A percentile compares a stretch with the other conserved stretches of the same genome.
Evolutionary conservation across 2,113 vertebrate species (phyloP).

Genomic region (Albula goreensis): DNA sequence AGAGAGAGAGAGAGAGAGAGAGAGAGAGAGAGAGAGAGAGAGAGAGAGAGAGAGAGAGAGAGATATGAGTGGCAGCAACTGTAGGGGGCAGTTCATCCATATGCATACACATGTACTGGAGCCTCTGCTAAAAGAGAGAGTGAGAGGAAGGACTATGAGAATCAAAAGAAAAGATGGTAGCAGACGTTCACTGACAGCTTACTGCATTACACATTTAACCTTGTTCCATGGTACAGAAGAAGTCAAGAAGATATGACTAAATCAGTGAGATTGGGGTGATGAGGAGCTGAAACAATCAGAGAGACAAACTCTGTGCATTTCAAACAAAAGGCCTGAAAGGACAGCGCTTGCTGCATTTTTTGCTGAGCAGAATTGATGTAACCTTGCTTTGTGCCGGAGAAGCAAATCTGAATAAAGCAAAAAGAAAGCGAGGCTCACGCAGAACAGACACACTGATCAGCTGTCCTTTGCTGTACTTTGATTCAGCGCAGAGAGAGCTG

Average conservation of each 20-base stretch:
- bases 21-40: slow-evolving; percentile 41
- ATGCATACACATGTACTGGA: neutral
- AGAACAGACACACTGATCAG: neutral
- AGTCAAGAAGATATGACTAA: neutral
- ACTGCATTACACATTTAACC: neutral
- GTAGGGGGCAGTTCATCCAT: neutral
- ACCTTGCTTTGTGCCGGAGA: neutral
- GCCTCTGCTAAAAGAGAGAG: too few species aligned
- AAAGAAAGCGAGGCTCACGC: neutral
- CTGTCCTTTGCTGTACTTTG: neutral
- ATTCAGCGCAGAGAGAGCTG: neutral
- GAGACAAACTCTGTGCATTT: neutral
- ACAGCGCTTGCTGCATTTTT: neutral
- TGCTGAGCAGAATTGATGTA: neutral
- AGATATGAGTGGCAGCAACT: neutral
- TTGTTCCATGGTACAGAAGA: neutral
- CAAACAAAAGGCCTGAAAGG: neutral
- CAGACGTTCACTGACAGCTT: neutral
- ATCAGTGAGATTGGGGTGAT: neutral
- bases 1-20: slow-evolving; percentile 30
- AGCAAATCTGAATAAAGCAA: slow-evolving; percentile 2
- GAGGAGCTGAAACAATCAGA: neutral
- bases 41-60: slow-evolving; percentile 28
- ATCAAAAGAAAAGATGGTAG: neutral
- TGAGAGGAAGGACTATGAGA: neutral